A percentile compares a stretch with the other conserved stretches of the same genome.
phyloP scores from a whole-genome alignment of 2,113 vertebrate species.

The Perca fluviatilis region DNA sequence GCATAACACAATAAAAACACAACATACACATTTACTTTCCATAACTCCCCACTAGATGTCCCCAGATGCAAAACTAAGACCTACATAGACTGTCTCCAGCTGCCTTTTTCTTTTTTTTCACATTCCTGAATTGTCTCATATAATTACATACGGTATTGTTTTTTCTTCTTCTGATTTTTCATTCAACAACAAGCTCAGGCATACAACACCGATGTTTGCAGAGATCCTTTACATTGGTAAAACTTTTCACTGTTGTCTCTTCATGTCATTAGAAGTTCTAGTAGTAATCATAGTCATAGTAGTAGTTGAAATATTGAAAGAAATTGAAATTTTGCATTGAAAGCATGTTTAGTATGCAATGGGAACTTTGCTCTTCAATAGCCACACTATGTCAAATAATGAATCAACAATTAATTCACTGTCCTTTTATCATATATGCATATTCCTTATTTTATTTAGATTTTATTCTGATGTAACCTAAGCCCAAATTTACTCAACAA shows the following conservation, averaged over 20 bases:
- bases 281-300: slow-evolving; percentile 24
- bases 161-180: slow-evolving; percentile 7
- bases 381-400: neutral
- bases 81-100: fast-evolving
- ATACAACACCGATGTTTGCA: slow-evolving; percentile 30
- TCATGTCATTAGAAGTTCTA: neutral
- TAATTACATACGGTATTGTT: neutral
- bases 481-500: neutral
- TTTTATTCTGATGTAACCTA: neutral
- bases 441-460: neutral
- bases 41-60: slow-evolving; percentile 74
- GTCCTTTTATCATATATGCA: neutral
- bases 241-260: neutral
- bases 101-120: neutral
- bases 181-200: slow-evolving; percentile 2
- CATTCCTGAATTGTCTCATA: neutral
- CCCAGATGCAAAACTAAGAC: slow-evolving; percentile 23
- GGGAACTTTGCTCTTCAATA: neutral
- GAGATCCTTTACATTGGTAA: slow-evolving; percentile 32
- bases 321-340: neutral
- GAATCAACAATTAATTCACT: neutral
- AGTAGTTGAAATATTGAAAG: neutral
- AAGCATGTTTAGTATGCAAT: neutral
- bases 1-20: neutral
- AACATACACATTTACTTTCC: neutral